Evolutionary conservation across 2,797 vertebrate genomes (phyloP).

Genomic region (Ptychadena robeensis): DNA sequence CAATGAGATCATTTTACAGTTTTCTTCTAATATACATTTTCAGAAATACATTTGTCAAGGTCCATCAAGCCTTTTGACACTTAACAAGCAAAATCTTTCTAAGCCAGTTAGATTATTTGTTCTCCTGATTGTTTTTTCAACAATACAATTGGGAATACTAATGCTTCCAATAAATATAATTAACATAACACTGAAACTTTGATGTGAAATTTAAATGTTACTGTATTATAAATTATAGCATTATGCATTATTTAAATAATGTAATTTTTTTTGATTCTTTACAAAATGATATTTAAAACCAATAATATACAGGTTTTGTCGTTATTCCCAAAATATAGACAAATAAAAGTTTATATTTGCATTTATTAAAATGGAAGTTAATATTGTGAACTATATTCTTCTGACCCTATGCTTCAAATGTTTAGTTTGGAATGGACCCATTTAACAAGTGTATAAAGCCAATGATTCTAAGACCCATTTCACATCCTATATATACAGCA

Average conservation of each 20-base stretch:
- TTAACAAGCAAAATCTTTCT: neutral
- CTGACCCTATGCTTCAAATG: too few species aligned
- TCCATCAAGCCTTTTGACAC: neutral
- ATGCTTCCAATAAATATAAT: constrained; percentile 1
- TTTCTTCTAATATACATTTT: neutral
- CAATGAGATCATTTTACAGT: neutral
- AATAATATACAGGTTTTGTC: too few species aligned
- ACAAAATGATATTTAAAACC: neutral
- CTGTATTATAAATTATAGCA: neutral
- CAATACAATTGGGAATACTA: constrained; percentile 10
- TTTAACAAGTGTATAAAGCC: too few species aligned
- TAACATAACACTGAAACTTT: constrained; percentile 1
- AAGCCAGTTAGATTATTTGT: neutral
- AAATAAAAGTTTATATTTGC: too few species aligned
- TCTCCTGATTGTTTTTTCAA: constrained; percentile 18
- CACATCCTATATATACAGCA: too few species aligned
- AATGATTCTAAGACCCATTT: too few species aligned
- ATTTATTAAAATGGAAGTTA: too few species aligned
- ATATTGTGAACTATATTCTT: too few species aligned
- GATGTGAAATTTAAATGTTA: constrained; percentile 4
- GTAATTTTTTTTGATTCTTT: too few species aligned
- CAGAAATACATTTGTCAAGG: constrained; percentile 18
- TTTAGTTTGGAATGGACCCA: too few species aligned
- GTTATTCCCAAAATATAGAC: too few species aligned
- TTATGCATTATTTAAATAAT: neutral